Evolutionary conservation across 2,797 vertebrate species (phyloP).

Genomic region (Tragelaphus oryx): DNA sequence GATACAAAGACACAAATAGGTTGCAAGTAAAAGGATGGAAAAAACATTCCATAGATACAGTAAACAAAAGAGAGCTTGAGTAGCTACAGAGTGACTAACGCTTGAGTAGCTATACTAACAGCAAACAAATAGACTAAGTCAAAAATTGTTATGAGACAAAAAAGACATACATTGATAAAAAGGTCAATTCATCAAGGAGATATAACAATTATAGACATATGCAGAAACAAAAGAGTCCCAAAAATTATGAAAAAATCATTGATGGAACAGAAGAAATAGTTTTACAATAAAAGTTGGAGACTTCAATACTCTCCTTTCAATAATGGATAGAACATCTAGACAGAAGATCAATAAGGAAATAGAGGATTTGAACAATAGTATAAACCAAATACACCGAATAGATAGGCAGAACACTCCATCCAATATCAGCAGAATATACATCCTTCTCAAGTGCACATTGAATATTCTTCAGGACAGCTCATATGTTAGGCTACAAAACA

Average conservation of each 20-base stretch:
- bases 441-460: neutral
- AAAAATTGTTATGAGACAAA: neutral
- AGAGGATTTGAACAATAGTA: neutral
- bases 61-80: neutral
- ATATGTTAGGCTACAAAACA: neutral
- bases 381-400: neutral
- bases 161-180: neutral
- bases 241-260: neutral
- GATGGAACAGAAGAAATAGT: neutral
- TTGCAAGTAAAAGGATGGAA: neutral
- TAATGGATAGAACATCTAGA: neutral
- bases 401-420: neutral
- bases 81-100: neutral
- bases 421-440: neutral
- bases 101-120: neutral
- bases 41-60: neutral
- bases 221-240: neutral
- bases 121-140: neutral
- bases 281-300: neutral
- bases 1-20: neutral
- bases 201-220: neutral
- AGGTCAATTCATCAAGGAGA: neutral
- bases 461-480: neutral
- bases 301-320: neutral
- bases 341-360: neutral